These are phyloP conservation scores for Bombus difficillimus DNA, from an alignment of 1,140 invertebrate species.

Conservation along the genomic window DNA sequence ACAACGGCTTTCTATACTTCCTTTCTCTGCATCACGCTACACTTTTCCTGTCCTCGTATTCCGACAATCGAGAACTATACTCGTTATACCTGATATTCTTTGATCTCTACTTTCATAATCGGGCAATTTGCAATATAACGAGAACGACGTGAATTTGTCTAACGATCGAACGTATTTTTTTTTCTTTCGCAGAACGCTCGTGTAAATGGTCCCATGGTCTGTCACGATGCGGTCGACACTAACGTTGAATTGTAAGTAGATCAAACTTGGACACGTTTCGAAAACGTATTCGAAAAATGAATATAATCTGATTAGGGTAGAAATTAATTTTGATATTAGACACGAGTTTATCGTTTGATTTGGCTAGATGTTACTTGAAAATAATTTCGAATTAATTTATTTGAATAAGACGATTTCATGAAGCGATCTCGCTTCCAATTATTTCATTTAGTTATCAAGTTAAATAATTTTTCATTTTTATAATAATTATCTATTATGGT, in stretches of 20 bases:
- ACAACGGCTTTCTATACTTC: constrained; percentile 55
- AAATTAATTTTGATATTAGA: too few species aligned
- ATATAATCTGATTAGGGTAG: background rate
- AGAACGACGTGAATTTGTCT: background rate
- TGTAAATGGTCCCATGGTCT: constrained; percentile 66
- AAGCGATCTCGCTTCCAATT: too few species aligned
- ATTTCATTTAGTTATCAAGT: too few species aligned
- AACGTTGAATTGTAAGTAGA: constrained; percentile 66
- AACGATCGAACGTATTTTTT: constrained; percentile 46
- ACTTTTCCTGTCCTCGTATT: constrained; percentile 44
- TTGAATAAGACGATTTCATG: background rate
- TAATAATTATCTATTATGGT: too few species aligned
- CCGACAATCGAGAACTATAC: background rate
- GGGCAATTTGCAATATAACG: background rate
- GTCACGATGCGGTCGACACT: constrained; percentile 66
- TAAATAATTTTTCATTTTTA: too few species aligned
- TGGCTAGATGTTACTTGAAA: too few species aligned
- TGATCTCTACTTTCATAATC: background rate
- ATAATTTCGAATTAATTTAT: background rate
- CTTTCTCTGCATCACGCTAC: constrained; percentile 53
- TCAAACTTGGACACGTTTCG: background rate
- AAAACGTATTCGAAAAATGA: background rate
- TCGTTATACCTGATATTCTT: background rate
- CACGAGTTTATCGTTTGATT: too few species aligned
- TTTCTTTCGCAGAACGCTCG: constrained; percentile 54